Evolutionary conservation across 2,888 invertebrate genomes (phyloP).

Genomic region (Parelbella ahira): DNA sequence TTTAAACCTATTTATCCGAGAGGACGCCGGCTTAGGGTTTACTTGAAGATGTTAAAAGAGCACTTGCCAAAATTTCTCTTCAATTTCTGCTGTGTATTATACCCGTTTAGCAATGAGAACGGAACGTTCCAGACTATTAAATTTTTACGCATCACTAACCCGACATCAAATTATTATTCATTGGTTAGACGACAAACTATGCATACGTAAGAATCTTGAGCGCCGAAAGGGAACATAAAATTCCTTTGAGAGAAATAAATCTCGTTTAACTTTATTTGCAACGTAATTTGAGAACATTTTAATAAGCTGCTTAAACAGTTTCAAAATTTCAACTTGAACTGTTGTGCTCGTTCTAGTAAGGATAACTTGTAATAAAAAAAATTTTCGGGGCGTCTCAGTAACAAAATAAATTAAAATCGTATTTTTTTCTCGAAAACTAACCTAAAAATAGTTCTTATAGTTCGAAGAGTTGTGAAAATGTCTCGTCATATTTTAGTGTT

Average conservation of each 20-base stretch:
- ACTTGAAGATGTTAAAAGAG: constrained; percentile 14
- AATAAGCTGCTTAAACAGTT: too few relatives aligned
- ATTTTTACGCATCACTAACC: constrained; percentile 24
- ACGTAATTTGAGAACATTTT: constrained; percentile 14
- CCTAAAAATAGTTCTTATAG: too few relatives aligned
- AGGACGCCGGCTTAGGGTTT: constrained; percentile 12
- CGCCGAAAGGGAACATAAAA: constrained; percentile 16
- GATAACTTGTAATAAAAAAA: too few relatives aligned
- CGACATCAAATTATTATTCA: constrained; percentile 24
- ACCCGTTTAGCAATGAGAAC: constrained; percentile 19
- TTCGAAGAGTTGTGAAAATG: too few relatives aligned
- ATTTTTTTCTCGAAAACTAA: too few relatives aligned
- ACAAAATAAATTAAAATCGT: too few relatives aligned
- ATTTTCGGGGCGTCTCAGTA: too few relatives aligned
- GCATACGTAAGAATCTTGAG: constrained; percentile 22
- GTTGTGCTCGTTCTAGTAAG: too few relatives aligned
- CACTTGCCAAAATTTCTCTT: constrained; percentile 9
- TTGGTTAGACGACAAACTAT: constrained; percentile 24
- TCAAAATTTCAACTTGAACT: too few relatives aligned
- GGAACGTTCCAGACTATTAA: constrained; percentile 19
- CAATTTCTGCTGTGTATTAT: constrained; percentile 6
- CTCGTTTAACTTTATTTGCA: constrained; percentile 8
- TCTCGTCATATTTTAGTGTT: too few relatives aligned
- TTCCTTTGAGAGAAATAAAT: constrained; percentile 17
- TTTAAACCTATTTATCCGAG: constrained; percentile 20